Percentiles rank a stretch among this genome's conserved stretches.
Evolutionary conservation across 1,140 invertebrate species (phyloP).

Genomic region (Agrilus planipennis): DNA sequence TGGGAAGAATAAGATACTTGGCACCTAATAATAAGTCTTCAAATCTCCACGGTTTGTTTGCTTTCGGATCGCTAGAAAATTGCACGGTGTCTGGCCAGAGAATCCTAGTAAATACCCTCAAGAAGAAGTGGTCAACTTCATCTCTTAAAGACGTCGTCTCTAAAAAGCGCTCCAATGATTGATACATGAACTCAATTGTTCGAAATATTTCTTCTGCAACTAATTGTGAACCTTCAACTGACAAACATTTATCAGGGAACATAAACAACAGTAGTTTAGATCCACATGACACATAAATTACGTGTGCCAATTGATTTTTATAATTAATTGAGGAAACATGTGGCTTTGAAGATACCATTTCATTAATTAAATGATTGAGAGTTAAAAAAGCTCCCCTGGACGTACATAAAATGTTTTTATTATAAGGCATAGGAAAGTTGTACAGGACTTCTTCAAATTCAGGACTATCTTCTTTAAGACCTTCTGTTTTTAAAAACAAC

Average conservation of each 20-base stretch:
- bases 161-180: constrained; percentile 40
- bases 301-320: constrained; percentile 40
- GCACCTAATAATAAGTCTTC: constrained; percentile 37
- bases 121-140: constrained; percentile 43
- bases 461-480: constrained; percentile 44
- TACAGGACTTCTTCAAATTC: constrained; percentile 54
- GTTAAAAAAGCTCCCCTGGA: constrained; percentile 55
- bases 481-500: constrained; percentile 48
- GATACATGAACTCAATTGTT: constrained; percentile 40
- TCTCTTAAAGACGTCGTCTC: constrained; percentile 28
- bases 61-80: constrained; percentile 3
- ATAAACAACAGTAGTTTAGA: constrained; percentile 43
- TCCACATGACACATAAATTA: constrained; percentile 40
- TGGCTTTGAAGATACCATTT: constrained; percentile 44
- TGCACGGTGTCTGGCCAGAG: too few relatives aligned
- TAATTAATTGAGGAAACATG: constrained; percentile 41
- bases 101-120: constrained; percentile 37
- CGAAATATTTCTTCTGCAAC: constrained; percentile 38
- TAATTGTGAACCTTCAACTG: constrained; percentile 36
- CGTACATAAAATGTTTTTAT: constrained; percentile 44
- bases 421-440: constrained; percentile 49
- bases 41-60: constrained; percentile 18
- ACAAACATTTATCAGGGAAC: constrained; percentile 38
- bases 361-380: constrained; percentile 51
- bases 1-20: constrained; percentile 50